Percentiles rank a stretch among this genome's conserved stretches.
Evolutionary conservation across 2,113 vertebrate species (phyloP).

Genomic region (Pluvialis apricaria): DNA sequence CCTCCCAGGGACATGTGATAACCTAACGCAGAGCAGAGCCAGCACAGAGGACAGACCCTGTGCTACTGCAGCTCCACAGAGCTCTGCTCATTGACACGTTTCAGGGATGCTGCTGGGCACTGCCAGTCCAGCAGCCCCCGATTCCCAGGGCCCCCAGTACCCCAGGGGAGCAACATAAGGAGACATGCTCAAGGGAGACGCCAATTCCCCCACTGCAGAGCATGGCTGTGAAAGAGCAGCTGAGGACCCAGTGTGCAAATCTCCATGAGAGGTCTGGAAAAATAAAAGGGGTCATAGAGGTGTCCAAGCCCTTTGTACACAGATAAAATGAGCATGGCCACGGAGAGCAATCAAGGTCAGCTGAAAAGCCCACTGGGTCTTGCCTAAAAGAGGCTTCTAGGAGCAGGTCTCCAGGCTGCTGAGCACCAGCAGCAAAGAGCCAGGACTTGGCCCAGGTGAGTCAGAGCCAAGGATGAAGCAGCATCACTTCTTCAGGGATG

Average conservation of each 20-base stretch:
- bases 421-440: not conserved
- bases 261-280: not conserved
- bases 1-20: not conserved
- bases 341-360: not conserved
- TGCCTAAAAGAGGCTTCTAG: not conserved
- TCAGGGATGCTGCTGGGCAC: not conserved
- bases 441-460: not conserved
- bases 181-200: not conserved
- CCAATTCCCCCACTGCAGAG: not conserved
- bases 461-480: not conserved
- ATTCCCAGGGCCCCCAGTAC: not conserved
- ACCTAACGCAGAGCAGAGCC: not conserved
- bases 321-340: not conserved
- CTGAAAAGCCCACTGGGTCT: not conserved
- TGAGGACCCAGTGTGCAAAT: no score
- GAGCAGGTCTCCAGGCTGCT: not conserved
- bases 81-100: not conserved
- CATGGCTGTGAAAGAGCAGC: not conserved
- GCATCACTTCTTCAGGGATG: not conserved
- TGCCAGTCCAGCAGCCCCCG: not conserved
- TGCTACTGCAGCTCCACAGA: rapidly evolving
- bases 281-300: not conserved
- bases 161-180: rapidly evolving
- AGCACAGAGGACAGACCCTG: not conserved
- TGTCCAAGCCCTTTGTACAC: not conserved